Conservation (phyloP, 2,888 invertebrate species). For the Ctenicera cuprea region DNA sequence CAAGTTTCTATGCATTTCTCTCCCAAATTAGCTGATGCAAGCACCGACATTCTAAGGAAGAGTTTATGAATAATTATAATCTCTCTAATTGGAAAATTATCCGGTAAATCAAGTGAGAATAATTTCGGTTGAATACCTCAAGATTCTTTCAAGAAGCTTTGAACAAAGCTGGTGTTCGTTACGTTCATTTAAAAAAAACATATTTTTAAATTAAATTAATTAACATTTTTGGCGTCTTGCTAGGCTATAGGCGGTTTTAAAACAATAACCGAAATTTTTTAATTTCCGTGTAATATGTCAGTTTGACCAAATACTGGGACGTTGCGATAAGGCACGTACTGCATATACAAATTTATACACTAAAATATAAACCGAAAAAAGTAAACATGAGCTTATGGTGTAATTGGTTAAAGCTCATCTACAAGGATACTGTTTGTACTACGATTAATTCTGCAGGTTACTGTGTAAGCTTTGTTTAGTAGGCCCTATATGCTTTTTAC, state of each 20-base stretch:
- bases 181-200: no score
- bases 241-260: no score
- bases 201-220: no score
- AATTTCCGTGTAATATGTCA: conserved; percentile 4
- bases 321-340: conserved; percentile 9
- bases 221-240: no score
- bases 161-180: no score
- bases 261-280: no score
- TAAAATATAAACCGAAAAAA: conserved; percentile 16
- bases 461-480: background rate
- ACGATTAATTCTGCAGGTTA: conserved; percentile 11
- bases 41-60: background rate
- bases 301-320: conserved; percentile 15
- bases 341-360: conserved; percentile 7
- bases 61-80: conserved; percentile 8
- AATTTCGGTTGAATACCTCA: background rate
- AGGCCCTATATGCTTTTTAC: no score
- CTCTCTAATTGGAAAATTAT: conserved; percentile 19
- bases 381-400: conserved; percentile 8
- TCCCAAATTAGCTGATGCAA: background rate
- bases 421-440: conserved; percentile 4
- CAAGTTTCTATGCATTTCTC: no score
- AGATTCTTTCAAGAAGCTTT: no score
- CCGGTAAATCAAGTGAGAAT: background rate
- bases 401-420: conserved; percentile 11